Evolutionary conservation across 2,797 vertebrate genomes (phyloP), one percentile per base, ranked within the genome.

Genomic region (Acanthornis magna): DNA sequence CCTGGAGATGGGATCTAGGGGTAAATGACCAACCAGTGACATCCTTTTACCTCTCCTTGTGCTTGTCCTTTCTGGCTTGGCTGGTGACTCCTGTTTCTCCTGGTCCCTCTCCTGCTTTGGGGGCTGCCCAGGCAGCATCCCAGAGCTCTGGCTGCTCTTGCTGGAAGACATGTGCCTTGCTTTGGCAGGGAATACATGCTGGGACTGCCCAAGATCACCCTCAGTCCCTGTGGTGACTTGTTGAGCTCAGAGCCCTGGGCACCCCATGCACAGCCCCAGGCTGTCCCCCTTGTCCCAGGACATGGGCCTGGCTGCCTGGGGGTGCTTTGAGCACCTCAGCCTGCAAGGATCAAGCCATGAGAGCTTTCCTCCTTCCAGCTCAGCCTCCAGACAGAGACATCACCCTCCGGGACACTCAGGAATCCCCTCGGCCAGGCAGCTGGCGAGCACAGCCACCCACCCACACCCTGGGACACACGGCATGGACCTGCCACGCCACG

Each of bases 321-420:
- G 42, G 22, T 0, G 2, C 42, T 76, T 91, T 0, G 1, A 53
- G 53, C 34, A 54, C 15, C 60, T 57, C 7, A 11, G 18, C 67
- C 51, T 32, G 23, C 25, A 48, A 55, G 45, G 29, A 18, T 23
- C 45, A 13, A 74, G 61, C 21, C 2, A 1, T 0, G 3, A 29
- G 38, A 80, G 19, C 42, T 72, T 32, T 58, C 11, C 42, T 25
- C 15, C 42, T 42, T 20, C 40, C 21, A 40, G 50, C 80, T 86
- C 3, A 1, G 13, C 43, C 17, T 88, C 57, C 38, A 1, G 2
- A 40, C 30, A 21, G 23, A 36, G 61, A 27, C 27, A 26, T 16
- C 1, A 1, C 43, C 10, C 0, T 0, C 57, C 0, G 2, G 47
- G 65, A 53, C 7, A 2, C 42, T 7, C 36, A 0, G 23, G 30